A percentile compares a stretch with the other conserved stretches of the same genome.
These are phyloP conservation scores for Ganaspis brasiliensis DNA, from an alignment of 2,888 invertebrate species.

Conservation along the genomic window DNA sequence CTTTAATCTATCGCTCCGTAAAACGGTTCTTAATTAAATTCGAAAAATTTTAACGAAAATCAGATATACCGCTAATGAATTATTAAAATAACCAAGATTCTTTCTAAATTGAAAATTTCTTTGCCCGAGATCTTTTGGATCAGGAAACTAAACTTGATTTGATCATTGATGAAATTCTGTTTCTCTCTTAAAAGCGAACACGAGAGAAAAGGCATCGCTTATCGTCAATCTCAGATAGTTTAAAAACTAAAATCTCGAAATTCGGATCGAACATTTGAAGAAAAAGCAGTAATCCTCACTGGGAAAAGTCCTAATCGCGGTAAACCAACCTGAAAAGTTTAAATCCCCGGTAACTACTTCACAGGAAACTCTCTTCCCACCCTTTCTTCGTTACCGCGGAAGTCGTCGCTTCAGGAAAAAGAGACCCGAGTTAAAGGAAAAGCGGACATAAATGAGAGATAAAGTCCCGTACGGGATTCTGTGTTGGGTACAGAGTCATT, in stretches of 20 bases:
- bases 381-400: constrained; percentile 55
- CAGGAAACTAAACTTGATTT: too few relatives aligned
- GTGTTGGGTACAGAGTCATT: background rate
- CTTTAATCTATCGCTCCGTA: too few relatives aligned
- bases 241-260: constrained; percentile 52
- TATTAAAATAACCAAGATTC: too few relatives aligned
- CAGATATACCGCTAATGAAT: too few relatives aligned
- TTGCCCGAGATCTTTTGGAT: too few relatives aligned
- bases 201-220: constrained; percentile 17
- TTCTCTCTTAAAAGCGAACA: background rate
- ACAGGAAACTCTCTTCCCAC: constrained; percentile 48
- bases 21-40: too few relatives aligned
- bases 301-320: constrained; percentile 65
- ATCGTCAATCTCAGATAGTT: constrained; percentile 54
- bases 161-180: background rate
- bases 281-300: constrained; percentile 58
- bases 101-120: too few relatives aligned
- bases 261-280: constrained; percentile 51
- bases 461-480: background rate
- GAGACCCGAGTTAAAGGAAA: constrained; percentile 41
- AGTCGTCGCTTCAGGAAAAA: constrained; percentile 55
- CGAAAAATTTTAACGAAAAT: too few relatives aligned
- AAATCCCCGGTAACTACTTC: constrained; percentile 64
- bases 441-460: constrained; percentile 17
- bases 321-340: constrained; percentile 68